Base-by-base conservation (phyloP, 2,113 vertebrate species). In the Spea multiplicata region DNA sequence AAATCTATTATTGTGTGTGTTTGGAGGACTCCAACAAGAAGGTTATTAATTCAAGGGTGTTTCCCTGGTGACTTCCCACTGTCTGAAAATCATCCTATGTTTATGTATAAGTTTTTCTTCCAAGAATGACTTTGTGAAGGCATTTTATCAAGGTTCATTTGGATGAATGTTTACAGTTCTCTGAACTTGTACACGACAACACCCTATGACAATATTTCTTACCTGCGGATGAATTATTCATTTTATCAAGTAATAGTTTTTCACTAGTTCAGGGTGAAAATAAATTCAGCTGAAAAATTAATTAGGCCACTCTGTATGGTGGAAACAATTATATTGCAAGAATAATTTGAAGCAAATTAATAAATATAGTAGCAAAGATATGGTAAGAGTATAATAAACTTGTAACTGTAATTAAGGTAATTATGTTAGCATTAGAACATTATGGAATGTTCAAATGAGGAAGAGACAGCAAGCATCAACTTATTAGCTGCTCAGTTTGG, bases 1-100 rank as follows among this genome's bases (percentile, higher is more conserved):
- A 80, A 73, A 73, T 67, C 76, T 73, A 48, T 80, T 73, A 80
- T 80, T 52, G 71, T 59, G 49, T 80, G 77, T 80, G 71, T 80
- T 73, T 73, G 71, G 55, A 80, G 77, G 73, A 73, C 62, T 73
- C 77, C 71, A 73, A 80, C 52, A 67, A 67, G 57, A 72, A 67
- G 62, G 62, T 59, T 80, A 80, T 80, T 80, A 80, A 80, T 80
- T 80, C 77, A 73, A 52, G 16, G 73, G 68, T 80, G 68, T 80
- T 80, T 80, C 77, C 77, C 77, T 73, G 16, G 77, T 73, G 77
- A 71, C 30, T 73, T 49, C 77, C 70, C 71, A 67, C 70, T 73
- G 62, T 62, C 73, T 73, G 62, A 14, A 73, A 76, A 67, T 30
- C 49, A 53, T 66, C 70, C 48, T 67, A 80, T 80, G 77, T 80